Percentiles rank a stretch among this genome's conserved stretches.
These are phyloP conservation scores for Nomada ferruginata DNA, from an alignment of 2,888 invertebrate species.

Conservation along the genomic window DNA sequence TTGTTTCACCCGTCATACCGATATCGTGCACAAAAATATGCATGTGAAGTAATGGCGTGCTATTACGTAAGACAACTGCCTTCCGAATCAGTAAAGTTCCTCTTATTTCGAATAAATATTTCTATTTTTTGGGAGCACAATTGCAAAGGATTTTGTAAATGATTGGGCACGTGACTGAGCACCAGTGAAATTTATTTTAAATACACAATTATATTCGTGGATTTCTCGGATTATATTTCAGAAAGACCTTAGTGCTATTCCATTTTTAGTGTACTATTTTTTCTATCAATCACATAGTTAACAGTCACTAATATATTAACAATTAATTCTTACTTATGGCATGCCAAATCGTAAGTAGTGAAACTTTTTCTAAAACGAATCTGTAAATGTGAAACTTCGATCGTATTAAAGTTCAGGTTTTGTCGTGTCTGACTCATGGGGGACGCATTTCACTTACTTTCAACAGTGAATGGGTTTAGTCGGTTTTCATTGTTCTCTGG, in stretches of 20 bases:
- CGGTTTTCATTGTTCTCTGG: neutral
- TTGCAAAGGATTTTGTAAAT: too few relatives aligned
- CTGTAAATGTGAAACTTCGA: neutral
- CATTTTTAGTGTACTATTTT: neutral
- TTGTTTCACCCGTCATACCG: constrained; percentile 40
- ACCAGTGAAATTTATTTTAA: too few relatives aligned
- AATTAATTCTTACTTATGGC: neutral
- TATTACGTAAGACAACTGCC: constrained; percentile 39
- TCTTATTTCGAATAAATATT: neutral
- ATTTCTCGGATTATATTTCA: too few relatives aligned
- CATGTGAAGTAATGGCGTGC: constrained; percentile 19
- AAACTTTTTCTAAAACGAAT: neutral
- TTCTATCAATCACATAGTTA: neutral
- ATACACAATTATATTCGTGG: too few relatives aligned
- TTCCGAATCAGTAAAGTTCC: constrained; percentile 22
- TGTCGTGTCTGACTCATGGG: constrained; percentile 39
- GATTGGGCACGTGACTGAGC: too few relatives aligned
- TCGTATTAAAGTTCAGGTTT: constrained; percentile 2
- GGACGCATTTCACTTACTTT: constrained; percentile 42
- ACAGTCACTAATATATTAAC: neutral
- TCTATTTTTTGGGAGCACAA: neutral
- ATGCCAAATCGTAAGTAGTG: neutral
- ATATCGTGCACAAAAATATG: constrained; percentile 54
- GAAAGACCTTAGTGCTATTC: too few relatives aligned
- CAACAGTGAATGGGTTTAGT: neutral